phyloP scores from a whole-genome alignment of 2,888 invertebrate species.

The Uropetala carovei region DNA sequence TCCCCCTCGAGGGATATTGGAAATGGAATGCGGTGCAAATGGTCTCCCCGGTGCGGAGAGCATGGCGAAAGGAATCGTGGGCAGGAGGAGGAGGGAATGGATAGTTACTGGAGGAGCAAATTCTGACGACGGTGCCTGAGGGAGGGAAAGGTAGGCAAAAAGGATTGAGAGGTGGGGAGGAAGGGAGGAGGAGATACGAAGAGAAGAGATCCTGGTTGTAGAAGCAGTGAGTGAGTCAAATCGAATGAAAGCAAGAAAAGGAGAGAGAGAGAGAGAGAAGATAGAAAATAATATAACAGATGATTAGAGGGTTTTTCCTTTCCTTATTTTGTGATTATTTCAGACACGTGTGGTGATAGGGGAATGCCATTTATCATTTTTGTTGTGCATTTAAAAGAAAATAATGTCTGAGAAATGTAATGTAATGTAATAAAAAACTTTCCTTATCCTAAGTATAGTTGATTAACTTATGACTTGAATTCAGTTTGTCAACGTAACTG shows the following conservation, averaged over 20 bases:
- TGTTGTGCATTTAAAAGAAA: too few relatives aligned
- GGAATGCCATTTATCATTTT: too few relatives aligned
- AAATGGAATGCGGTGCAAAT: slow-evolving; percentile 13
- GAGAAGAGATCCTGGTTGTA: too few relatives aligned
- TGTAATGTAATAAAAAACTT: too few relatives aligned
- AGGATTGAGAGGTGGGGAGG: not conserved
- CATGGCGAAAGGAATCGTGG: slow-evolving; percentile 28
- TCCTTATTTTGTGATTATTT: not conserved
- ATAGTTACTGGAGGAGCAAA: slow-evolving; percentile 11
- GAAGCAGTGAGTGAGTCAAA: too few relatives aligned
- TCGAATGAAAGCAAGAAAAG: not conserved
- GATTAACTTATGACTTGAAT: too few relatives aligned
- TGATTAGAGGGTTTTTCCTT: not conserved
- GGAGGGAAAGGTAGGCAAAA: not conserved
- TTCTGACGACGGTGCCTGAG: slow-evolving; percentile 1
- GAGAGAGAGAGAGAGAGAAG: not conserved
- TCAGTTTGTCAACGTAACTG: too few relatives aligned
- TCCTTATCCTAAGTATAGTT: too few relatives aligned
- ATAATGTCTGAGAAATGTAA: too few relatives aligned
- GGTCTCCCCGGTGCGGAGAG: slow-evolving; percentile 14
- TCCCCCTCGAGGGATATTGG: slow-evolving; percentile 3
- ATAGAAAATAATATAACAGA: not conserved
- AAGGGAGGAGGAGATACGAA: not conserved
- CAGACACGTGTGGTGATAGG: too few relatives aligned
- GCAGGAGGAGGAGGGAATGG: not conserved